Evolutionary conservation across 2,113 vertebrate species (phyloP).

Genomic region (Sardina pilchardus): DNA sequence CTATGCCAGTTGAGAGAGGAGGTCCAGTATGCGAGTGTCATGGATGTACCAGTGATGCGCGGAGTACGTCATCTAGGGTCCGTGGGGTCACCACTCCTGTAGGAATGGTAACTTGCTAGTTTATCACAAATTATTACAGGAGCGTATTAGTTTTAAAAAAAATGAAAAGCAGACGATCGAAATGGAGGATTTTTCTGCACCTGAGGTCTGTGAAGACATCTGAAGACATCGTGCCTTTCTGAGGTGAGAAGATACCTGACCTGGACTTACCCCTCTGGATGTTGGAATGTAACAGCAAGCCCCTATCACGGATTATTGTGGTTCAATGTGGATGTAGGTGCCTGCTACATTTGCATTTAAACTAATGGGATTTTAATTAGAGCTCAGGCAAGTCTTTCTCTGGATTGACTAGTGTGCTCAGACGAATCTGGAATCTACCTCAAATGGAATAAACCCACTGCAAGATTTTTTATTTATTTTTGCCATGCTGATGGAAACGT

Average conservation of each 20-base stretch:
- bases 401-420: background rate
- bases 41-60: background rate
- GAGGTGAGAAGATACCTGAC: background rate
- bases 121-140: background rate
- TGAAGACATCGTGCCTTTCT: background rate
- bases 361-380: conserved; percentile 44
- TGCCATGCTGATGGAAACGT: background rate
- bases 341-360: conserved; percentile 37
- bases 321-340: conserved; percentile 65
- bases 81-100: background rate
- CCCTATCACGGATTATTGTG: conserved; percentile 64
- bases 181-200: background rate
- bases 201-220: background rate
- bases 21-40: background rate
- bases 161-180: background rate
- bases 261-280: background rate
- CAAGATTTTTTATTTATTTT: conserved; percentile 8
- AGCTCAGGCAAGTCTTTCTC: conserved; percentile 19
- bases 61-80: background rate
- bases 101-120: background rate
- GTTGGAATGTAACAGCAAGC: conserved; percentile 36
- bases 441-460: background rate
- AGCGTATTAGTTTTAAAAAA: background rate
- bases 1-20: background rate
- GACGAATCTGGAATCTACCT: background rate